Base-by-base conservation (phyloP, 2,797 vertebrate genomes). In the Limosa lapponica region DNA sequence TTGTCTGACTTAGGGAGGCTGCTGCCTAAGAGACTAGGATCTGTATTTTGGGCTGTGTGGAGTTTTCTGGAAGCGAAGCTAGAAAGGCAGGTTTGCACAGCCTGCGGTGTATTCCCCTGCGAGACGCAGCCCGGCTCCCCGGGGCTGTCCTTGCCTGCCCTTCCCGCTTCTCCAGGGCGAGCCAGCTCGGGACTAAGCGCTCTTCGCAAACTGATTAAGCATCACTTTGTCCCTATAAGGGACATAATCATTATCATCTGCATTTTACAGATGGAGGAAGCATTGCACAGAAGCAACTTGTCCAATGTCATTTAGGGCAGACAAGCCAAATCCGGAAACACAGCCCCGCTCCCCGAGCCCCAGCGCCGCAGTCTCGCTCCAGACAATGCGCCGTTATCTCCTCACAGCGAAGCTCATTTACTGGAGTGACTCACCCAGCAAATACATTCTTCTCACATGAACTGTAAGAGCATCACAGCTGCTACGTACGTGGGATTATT, bases 391-490 rank as follows among this genome's bases (percentile, higher is more conserved):
- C 71, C 13, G 32, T 14, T 81, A 18, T 44, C 80, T 34, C 25
- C 2, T 41, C 75, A 6, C 64, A 36, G 74, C 18, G 4, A 10
- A 16, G 70, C 87, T 72, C 74, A 8, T 58, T 70, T 37, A 28
- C 44, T 15, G 10, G 16, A 37, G 48, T 87, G 89, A 85, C 89
- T 94, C 95, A 90, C 58, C 59, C 83, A 77, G 81, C 67, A 91
- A 66, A 61, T 6, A 14, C 70, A 7, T 73, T 66, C 77, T 59
- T 49, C 62, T 79, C 64, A 25, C 64, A 16, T 15, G 43, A 72
- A 23, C 75, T 55, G n/a, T 30, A 14, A 34, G 46, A 84, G 48
- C 54, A 75, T 24, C 81, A 17, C 73, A 66, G 44, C 77, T 77
- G 78, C 83, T 64, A 12, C 0, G 17, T 61, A 34, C 5, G 4